phyloP scores from a whole-genome alignment of 2,888 invertebrate genomes.

The Cylloceria caligata region DNA sequence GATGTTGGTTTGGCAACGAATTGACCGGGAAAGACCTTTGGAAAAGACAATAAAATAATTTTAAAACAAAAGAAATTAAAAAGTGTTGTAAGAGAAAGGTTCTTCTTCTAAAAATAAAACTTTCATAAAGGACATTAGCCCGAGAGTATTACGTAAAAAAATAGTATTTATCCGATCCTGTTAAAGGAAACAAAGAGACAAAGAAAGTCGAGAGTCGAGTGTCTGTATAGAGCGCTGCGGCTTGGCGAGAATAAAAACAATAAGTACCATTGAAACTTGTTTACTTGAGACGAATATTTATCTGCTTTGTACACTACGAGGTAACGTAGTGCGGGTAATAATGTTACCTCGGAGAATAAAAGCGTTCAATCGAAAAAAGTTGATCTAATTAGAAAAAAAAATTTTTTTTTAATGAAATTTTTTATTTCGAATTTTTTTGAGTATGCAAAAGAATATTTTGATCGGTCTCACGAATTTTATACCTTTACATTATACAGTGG shows the following conservation, averaged over 20 bases:
- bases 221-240: neutral
- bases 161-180: neutral
- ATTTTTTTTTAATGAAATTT: neutral
- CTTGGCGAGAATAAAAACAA: neutral
- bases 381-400: neutral
- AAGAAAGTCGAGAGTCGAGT: neutral
- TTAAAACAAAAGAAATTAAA: constrained; percentile 10
- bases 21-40: constrained; percentile 79
- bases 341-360: neutral
- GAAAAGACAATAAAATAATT: constrained; percentile 25
- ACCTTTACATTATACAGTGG: neutral
- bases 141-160: neutral
- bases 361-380: neutral
- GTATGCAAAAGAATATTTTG: neutral
- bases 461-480: neutral
- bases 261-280: neutral
- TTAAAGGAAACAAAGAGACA: neutral
- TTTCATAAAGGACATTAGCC: neutral
- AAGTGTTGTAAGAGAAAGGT: neutral
- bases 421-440: neutral
- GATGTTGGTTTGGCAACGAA: constrained; percentile 76
- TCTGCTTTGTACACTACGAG: neutral
- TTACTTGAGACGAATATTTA: neutral
- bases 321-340: neutral
- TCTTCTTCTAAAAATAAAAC: neutral